phyloP scores from a whole-genome alignment of 1,140 invertebrate genomes.

The Episyrphus balteatus region DNA sequence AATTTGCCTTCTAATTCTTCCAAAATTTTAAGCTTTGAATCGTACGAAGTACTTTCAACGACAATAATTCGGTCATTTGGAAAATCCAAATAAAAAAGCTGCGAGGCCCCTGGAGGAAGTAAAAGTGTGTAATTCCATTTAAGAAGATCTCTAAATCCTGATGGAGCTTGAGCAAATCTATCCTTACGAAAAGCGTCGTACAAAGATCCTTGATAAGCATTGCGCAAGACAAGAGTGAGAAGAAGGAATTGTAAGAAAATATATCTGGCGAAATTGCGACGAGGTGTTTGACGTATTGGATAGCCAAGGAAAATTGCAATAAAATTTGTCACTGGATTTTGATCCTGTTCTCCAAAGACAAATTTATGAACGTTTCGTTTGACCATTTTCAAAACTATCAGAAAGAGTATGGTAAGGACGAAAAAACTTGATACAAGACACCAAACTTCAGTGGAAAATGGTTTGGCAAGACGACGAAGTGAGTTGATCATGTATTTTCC shows the following conservation, averaged over 20 bases:
- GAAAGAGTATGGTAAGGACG: neutral
- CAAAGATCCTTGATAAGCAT: conserved; percentile 10
- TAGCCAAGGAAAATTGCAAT: conserved; percentile 4
- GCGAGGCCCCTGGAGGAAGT: neutral
- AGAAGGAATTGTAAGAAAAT: conserved; percentile 7
- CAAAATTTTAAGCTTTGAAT: neutral
- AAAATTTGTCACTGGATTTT: conserved; percentile 1
- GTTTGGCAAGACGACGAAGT: conserved; percentile 1
- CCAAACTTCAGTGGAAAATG: conserved; percentile 1
- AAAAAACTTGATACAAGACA: neutral
- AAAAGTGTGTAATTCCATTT: neutral
- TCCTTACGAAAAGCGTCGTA: conserved; percentile 6
- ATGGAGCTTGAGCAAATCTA: neutral
- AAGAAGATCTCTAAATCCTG: neutral
- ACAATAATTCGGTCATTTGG: conserved; percentile 2
- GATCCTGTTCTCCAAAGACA: conserved; percentile 3
- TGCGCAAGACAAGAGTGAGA: conserved; percentile 5
- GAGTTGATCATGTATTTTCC: conserved; percentile 1
- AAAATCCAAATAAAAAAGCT: neutral
- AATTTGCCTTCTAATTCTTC: neutral
- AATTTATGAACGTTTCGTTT: neutral
- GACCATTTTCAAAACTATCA: neutral
- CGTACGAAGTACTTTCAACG: neutral
- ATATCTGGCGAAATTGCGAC: conserved; percentile 6
- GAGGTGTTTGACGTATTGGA: conserved; percentile 7